Evolutionary conservation across 1,140 invertebrate species (phyloP).

Genomic region (Drosophila ficusphila): DNA sequence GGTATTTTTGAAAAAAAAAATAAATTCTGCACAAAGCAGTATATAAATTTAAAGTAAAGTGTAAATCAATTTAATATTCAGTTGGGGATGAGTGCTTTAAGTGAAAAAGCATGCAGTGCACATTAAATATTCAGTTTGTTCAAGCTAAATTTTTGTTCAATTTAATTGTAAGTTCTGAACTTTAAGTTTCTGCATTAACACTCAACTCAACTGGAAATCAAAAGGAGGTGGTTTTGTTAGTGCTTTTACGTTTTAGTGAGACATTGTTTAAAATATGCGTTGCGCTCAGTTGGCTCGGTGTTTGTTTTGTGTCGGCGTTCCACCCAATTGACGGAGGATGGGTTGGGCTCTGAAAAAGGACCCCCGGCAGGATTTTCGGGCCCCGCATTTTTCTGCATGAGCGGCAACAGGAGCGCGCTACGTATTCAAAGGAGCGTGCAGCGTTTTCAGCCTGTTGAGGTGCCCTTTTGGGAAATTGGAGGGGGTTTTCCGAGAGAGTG

Average conservation of each 20-base stretch:
- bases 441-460: conserved; percentile 50
- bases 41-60: too few relatives aligned
- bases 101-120: too few relatives aligned
- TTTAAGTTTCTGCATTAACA: too few relatives aligned
- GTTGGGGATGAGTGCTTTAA: too few relatives aligned
- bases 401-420: conserved; percentile 46
- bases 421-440: conserved; percentile 55
- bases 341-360: conserved; percentile 12
- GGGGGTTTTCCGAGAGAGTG: neutral
- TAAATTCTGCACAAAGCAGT: too few relatives aligned
- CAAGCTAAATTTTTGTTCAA: too few relatives aligned
- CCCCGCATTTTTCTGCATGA: conserved; percentile 77
- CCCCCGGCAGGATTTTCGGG: conserved; percentile 20
- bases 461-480: conserved; percentile 34
- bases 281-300: neutral
- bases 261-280: neutral
- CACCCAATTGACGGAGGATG: conserved; percentile 34
- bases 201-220: too few relatives aligned
- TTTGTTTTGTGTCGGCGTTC: conserved; percentile 16
- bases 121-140: too few relatives aligned
- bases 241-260: neutral
- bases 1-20: too few relatives aligned
- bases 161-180: too few relatives aligned
- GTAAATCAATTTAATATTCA: too few relatives aligned
- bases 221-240: too few relatives aligned